These are phyloP conservation scores for Tetragonula carbonaria DNA, from an alignment of 2,888 invertebrate genomes.

Conservation along the genomic window DNA sequence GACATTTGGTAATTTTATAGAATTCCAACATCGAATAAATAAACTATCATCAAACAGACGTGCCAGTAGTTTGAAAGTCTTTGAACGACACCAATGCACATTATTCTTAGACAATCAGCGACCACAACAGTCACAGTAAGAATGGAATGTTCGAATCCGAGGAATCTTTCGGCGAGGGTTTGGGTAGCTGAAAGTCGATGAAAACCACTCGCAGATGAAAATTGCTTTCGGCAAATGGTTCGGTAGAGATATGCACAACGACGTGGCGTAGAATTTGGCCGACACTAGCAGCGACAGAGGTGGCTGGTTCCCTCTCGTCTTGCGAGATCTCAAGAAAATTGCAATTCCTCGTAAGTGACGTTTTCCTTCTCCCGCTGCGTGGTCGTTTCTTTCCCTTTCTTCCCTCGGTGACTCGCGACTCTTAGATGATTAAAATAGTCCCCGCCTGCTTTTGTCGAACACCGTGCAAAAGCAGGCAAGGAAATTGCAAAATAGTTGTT, in stretches of 20 bases:
- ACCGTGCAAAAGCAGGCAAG: conserved; percentile 2
- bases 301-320: conserved; percentile 5
- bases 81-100: not conserved
- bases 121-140: not conserved
- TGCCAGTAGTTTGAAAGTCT: no score
- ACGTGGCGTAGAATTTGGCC: conserved; percentile 51
- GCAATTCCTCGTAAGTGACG: conserved; percentile 67
- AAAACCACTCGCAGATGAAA: conserved; percentile 71
- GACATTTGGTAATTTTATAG: no score
- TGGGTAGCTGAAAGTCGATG: conserved; percentile 52
- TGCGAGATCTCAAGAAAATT: conserved; percentile 63
- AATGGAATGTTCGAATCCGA: conserved; percentile 4
- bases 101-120: not conserved
- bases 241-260: conserved; percentile 49
- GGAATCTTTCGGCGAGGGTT: not conserved
- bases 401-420: conserved; percentile 32
- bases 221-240: conserved; percentile 69
- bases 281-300: conserved; percentile 21
- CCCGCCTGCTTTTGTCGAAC: not conserved
- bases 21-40: no score
- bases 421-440: conserved; percentile 66
- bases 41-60: no score
- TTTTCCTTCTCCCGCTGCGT: not conserved
- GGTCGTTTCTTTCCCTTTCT: conserved; percentile 28
- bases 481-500: conserved; percentile 57